phyloP scores from a whole-genome alignment of 2,888 invertebrate species.

The Drosophila rubida region DNA sequence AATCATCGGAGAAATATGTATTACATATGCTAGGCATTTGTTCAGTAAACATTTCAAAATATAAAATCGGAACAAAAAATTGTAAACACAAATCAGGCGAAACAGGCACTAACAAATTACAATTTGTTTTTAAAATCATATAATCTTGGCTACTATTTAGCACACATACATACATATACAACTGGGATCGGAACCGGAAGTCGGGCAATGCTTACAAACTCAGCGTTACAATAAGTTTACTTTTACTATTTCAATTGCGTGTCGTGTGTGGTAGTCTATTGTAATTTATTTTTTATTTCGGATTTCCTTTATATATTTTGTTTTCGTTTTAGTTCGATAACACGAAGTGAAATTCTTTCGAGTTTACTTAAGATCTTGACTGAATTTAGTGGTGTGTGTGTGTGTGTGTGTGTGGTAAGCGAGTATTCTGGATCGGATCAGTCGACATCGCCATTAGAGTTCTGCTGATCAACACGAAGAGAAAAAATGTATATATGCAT shows the following conservation, averaged over 20 bases:
- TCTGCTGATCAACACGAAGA: constrained; percentile 53
- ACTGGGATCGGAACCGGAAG: constrained; percentile 14
- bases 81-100: constrained; percentile 4
- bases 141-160: constrained; percentile 29
- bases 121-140: constrained; percentile 21
- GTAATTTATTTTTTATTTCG: constrained; percentile 18
- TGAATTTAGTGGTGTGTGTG: constrained; percentile 3
- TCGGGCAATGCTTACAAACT: constrained; percentile 36
- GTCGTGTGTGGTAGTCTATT: constrained; percentile 38
- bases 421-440: constrained; percentile 10
- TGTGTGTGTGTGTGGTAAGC: constrained; percentile 11
- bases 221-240: constrained; percentile 22
- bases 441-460: constrained; percentile 27
- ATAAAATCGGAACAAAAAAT: constrained; percentile 1
- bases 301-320: constrained; percentile 8
- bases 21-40: constrained; percentile 52
- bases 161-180: constrained; percentile 21
- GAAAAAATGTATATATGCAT: constrained; percentile 50
- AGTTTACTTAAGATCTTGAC: constrained; percentile 16
- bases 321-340: constrained; percentile 25
- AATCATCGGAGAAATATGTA: constrained; percentile 17
- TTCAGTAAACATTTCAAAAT: constrained; percentile 7
- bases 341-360: constrained; percentile 29
- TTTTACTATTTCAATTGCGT: constrained; percentile 29
- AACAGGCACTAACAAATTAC: constrained; percentile 13